These are phyloP conservation scores for Hylia prasina DNA, from an alignment of 2,113 vertebrate genomes.

Conservation along the genomic window DNA sequence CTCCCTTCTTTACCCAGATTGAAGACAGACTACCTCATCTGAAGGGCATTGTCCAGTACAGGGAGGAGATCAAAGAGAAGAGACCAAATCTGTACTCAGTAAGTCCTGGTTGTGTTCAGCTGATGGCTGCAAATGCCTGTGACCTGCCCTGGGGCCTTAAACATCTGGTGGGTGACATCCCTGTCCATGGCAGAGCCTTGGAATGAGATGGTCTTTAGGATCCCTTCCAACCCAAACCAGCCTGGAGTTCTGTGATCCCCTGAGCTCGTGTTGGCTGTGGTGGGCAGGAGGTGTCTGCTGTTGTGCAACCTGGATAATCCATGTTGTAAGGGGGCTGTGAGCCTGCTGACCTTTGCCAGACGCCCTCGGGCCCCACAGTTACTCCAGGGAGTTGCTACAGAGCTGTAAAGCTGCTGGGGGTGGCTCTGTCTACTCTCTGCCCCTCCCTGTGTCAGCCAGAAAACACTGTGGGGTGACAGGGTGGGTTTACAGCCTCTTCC, in stretches of 20 bases:
- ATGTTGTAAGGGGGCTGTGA: background rate
- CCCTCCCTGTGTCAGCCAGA: background rate
- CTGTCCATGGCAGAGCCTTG: background rate
- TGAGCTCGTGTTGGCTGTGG: background rate
- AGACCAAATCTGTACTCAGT: constrained; percentile 83
- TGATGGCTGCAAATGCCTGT: background rate
- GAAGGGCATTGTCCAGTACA: constrained; percentile 90
- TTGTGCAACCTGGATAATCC: background rate
- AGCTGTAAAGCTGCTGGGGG: background rate
- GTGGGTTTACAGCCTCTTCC: background rate
- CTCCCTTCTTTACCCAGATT: constrained; percentile 65
- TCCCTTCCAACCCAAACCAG: background rate
- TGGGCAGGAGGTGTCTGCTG: background rate
- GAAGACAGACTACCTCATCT: constrained; percentile 76
- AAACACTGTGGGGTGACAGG: background rate
- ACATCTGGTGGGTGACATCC: background rate
- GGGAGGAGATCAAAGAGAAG: constrained; percentile 74
- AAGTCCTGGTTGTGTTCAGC: constrained; percentile 1
- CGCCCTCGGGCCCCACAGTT: background rate
- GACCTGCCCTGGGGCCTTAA: background rate
- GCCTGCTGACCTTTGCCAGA: background rate
- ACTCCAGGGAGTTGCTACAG: background rate
- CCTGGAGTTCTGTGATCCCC: background rate
- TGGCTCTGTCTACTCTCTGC: background rate
- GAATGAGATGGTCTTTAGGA: background rate